Evolutionary conservation across 2,113 vertebrate genomes (phyloP), one percentile per base, ranked within the genome.

Genomic region (Myiozetetes cayanensis): DNA sequence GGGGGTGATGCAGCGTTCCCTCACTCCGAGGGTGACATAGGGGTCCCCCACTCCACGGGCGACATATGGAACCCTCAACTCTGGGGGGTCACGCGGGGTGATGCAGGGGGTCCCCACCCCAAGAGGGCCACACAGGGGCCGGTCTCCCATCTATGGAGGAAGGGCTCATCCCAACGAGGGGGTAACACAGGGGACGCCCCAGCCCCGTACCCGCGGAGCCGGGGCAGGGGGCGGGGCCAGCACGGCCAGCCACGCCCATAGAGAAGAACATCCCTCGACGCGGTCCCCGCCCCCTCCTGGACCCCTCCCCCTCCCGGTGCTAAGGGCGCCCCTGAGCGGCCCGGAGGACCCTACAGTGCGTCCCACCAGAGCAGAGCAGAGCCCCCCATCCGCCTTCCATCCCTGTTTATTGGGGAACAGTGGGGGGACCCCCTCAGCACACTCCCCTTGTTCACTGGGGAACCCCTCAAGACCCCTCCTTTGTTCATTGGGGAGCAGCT

Each of bases 161-260:
- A 25, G 9, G 12, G 14, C 3, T 47, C 24, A 9, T 50, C 30
- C 7, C 30, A 4, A 3, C 25, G 25, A 6, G 58, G 35, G 59
- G 55, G 27, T 14, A n/a, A 46, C 84, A 78, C 28, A 0, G 23
- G 8, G 16, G 33, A 22, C 25, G 9, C 14, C 41, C 46, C 63
- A 8, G 2, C 25, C 37, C 72, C 66, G 35, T 0, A 41, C n/a
- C 85, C 30, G 85, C 8, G 24, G 16, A 13, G 23, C 14, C 6
- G 3, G 5, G 44, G 16, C 4, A 17, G 17, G 10, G 55, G 76
- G 58, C 35, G 67, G 43, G 12, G 14, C 9, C 58, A 35, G 2
- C 4, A 0, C 0, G 0, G 0, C 3, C 1, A 4, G 3, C 0
- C 43, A 2, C 75, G 58, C 76, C 85, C 43, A 73, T 3, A 10